Evolutionary conservation across 1,140 invertebrate species (phyloP), one percentile per base, ranked within the genome.

Genomic region (Holotrichia oblita): DNA sequence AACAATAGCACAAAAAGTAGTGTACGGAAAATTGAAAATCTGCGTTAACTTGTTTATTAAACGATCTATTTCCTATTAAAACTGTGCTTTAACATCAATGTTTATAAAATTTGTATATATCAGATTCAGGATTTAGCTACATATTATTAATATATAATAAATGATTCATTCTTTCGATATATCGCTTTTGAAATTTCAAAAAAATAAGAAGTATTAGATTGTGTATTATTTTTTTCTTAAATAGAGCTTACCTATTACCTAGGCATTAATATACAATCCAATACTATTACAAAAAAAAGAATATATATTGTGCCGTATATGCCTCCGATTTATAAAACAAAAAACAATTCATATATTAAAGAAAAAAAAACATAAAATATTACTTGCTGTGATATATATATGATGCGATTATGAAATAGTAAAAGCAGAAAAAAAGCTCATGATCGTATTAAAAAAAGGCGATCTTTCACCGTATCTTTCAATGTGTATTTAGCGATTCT

Each of bases 331-430:
- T 64, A 20, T 64, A 24, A 27, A 64, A 64, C 17, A 9, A 64
- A 64, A 22, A 9, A 24, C 61, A 17, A 64, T 27, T 64, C 20
- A 64, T n/a, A 64, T 22, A n/a, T n/a, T n/a, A n/a, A n/a, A n/a
- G n/a, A n/a, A n/a, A n/a, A n/a, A n/a, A 24, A 10, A 24, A 64
- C 61, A 64, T 64, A 64, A 64, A 64, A 64, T 64, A 64, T 64
- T 64, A 64, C 61, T 64, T 83, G 81, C 82, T 83, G 82, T 83
- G 82, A 83, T 83, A 83, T 40, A 73, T 73, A 73, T 40, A 40
- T 73, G 40, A 73, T 41, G 72, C 72, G 24, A 40, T 42, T 44
- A 55, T 48, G 44, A 48, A 3, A 48, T 48, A 48, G n/a, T 64
- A 20, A 24, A n/a, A n/a, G n/a, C n/a, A n/a, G n/a, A n/a, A 64